Evolutionary conservation across 2,888 invertebrate species (phyloP).

Genomic region (Tromatobia lineatoria): DNA sequence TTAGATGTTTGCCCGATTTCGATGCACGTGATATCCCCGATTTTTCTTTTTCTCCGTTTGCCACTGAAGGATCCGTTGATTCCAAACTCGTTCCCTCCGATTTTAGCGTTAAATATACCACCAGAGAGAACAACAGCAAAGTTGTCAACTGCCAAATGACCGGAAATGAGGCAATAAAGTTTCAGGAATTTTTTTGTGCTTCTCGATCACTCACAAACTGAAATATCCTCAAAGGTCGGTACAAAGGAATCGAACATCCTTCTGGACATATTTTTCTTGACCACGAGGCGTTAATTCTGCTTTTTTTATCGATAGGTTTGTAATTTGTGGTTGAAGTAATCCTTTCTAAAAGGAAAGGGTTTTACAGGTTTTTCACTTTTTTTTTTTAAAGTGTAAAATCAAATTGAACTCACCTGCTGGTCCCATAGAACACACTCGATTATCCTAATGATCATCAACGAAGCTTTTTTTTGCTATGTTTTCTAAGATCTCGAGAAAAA

Average conservation of each 20-base stretch:
- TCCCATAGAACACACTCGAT: slow-evolving; percentile 37
- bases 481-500: slow-evolving; percentile 51
- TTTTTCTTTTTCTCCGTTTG: not conserved
- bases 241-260: slow-evolving; percentile 52
- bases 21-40: not conserved
- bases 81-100: slow-evolving; percentile 15
- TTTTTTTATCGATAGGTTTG: slow-evolving; percentile 49
- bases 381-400: not conserved
- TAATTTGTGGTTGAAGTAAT: slow-evolving; percentile 59
- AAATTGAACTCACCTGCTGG: slow-evolving; percentile 36
- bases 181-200: not conserved
- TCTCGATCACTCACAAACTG: slow-evolving; percentile 76
- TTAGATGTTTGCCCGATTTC: slow-evolving; percentile 51
- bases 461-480: slow-evolving; percentile 17
- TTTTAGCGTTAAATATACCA: slow-evolving; percentile 72
- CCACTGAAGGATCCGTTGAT: not conserved
- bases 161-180: not conserved
- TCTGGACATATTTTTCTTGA: slow-evolving; percentile 50
- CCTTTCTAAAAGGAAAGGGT: slow-evolving; percentile 52
- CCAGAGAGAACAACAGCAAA: slow-evolving; percentile 73
- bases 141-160: slow-evolving; percentile 64
- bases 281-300: slow-evolving; percentile 3
- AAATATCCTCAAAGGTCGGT: slow-evolving; percentile 76
- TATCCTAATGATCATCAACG: slow-evolving; percentile 9
- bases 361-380: not conserved